A percentile compares a stretch with the other conserved stretches of the same genome.
Evolutionary conservation across 2,888 invertebrate genomes (phyloP).

Genomic region (Mythimna ferrago): DNA sequence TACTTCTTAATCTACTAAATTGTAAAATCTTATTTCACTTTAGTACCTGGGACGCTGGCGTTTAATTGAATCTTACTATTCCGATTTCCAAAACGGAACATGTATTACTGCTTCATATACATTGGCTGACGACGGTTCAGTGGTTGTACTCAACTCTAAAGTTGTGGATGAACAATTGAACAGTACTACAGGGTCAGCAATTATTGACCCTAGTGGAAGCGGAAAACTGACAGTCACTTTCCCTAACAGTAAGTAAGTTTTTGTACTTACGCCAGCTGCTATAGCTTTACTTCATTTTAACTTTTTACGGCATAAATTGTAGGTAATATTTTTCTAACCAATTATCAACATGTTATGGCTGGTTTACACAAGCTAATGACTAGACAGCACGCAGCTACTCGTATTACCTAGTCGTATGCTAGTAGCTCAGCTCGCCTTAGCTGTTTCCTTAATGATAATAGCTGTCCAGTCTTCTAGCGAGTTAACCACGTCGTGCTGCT

Average conservation of each 20-base stretch:
- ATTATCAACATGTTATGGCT: not conserved
- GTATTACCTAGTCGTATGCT: too few relatives aligned
- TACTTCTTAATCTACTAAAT: not conserved
- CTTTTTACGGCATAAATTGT: not conserved
- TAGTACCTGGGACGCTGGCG: conserved; percentile 74
- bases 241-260: conserved; percentile 67
- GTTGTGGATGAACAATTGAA: conserved; percentile 84
- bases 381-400: too few relatives aligned
- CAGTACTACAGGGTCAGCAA: conserved; percentile 88
- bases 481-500: too few relatives aligned
- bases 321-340: not conserved
- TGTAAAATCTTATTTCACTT: conserved; percentile 11
- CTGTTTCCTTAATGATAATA: too few relatives aligned
- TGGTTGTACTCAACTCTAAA: conserved; percentile 75
- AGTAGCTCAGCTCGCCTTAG: too few relatives aligned
- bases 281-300: not conserved
- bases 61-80: conserved; percentile 68
- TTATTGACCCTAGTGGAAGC: conserved; percentile 82
- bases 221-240: conserved; percentile 89
- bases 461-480: too few relatives aligned
- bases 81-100: conserved; percentile 69
- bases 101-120: conserved; percentile 83
- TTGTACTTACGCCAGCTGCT: not conserved
- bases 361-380: too few relatives aligned
- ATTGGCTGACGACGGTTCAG: conserved; percentile 70